Evolutionary conservation across 2,113 vertebrate genomes (phyloP).

Genomic region (Saguinus imperator): DNA sequence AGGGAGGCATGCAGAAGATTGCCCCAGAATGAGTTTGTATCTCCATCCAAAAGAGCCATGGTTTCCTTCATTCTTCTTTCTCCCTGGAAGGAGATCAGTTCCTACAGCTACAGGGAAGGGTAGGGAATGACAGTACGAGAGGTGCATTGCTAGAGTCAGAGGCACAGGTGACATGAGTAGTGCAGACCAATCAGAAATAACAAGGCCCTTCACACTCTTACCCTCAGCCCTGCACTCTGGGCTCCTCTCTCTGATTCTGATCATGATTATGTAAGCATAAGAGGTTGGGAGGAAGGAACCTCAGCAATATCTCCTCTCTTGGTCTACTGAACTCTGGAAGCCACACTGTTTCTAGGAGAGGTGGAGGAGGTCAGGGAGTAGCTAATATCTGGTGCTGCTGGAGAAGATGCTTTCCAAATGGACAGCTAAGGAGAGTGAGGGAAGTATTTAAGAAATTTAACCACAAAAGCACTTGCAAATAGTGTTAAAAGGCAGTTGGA

Average conservation of each 20-base stretch:
- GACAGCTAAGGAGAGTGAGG: not conserved
- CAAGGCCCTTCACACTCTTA: not conserved
- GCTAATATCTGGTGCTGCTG: not conserved
- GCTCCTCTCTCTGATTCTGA: not conserved
- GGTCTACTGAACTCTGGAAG: not conserved
- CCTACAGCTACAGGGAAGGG: not conserved
- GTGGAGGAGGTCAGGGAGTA: not conserved
- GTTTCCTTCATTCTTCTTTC: not conserved
- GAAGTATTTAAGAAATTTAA: constrained; percentile 1
- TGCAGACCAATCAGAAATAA: not conserved
- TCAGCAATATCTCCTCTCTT: not conserved
- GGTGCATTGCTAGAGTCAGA: not conserved
- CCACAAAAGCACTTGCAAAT: not conserved
- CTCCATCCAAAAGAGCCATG: not conserved
- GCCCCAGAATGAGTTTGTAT: not conserved
- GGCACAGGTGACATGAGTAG: not conserved
- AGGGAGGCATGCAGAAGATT: not conserved
- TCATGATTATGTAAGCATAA: too few relatives aligned
- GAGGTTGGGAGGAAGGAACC: not conserved
- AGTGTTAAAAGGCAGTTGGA: not conserved
- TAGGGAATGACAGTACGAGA: not conserved
- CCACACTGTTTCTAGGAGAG: not conserved
- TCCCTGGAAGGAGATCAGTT: not conserved
- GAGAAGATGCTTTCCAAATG: not conserved
- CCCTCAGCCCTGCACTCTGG: not conserved